A percentile compares a stretch with the other conserved stretches of the same genome.
Evolutionary conservation across 2,113 vertebrate species (phyloP).

Genomic region (Anarhynchus alexandrinus): DNA sequence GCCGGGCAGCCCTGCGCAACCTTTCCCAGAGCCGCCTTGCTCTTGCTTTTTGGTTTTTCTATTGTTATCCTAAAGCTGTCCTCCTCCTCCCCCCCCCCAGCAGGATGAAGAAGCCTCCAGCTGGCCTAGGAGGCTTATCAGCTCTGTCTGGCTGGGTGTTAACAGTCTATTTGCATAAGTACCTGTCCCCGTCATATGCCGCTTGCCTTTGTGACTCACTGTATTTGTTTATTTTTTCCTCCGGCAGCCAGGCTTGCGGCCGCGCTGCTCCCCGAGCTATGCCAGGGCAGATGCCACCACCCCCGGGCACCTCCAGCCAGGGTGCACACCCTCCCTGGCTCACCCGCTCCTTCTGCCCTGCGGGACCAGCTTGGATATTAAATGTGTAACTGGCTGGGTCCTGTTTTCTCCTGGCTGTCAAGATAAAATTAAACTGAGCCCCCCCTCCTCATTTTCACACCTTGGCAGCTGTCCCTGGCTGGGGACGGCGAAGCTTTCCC

Average conservation of each 20-base stretch:
- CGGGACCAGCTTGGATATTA: neutral
- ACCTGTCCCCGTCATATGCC: conserved; percentile 49
- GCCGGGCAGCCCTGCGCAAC: neutral
- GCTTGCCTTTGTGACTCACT: conserved; percentile 49
- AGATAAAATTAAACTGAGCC: neutral
- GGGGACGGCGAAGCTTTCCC: neutral
- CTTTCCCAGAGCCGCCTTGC: neutral
- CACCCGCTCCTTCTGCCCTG: neutral
- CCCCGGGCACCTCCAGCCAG: neutral
- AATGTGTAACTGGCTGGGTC: neutral
- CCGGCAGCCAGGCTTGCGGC: neutral
- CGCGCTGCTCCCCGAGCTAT: neutral
- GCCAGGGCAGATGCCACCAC: conserved; percentile 33
- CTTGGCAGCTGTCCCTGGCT: neutral
- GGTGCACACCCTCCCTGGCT: neutral
- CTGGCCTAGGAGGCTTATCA: conserved; percentile 65
- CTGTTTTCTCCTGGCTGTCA: neutral
- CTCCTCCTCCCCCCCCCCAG: conserved; percentile 26
- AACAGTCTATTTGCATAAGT: conserved; percentile 64
- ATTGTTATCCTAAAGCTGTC: conserved; percentile 3
- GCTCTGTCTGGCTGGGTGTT: conserved; percentile 66
- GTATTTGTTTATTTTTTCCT: conserved; percentile 24
- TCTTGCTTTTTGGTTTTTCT: neutral
- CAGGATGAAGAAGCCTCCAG: conserved; percentile 52
- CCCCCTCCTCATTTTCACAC: neutral